phyloP scores from a whole-genome alignment of 2,888 invertebrate genomes.

The Poecilobothrus nobilitatus region DNA sequence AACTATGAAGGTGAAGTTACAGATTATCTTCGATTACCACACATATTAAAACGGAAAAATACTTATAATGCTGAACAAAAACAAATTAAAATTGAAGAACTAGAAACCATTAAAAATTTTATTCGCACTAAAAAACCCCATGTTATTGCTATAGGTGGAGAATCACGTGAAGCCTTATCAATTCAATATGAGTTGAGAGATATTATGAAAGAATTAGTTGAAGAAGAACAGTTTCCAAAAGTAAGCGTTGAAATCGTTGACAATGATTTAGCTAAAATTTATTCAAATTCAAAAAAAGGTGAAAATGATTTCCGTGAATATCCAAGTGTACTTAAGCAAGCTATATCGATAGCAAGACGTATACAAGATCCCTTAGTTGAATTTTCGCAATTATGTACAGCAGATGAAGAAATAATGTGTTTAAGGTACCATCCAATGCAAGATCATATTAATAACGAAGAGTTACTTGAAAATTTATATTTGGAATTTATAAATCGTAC shows the following conservation, averaged over 20 bases:
- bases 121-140: slow-evolving; percentile 88
- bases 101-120: slow-evolving; percentile 66
- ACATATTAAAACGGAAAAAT: slow-evolving; percentile 74
- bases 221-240: slow-evolving; percentile 77
- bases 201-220: slow-evolving; percentile 62
- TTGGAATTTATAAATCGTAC: slow-evolving; percentile 90
- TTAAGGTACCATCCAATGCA: slow-evolving; percentile 82
- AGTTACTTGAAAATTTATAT: slow-evolving; percentile 73
- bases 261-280: slow-evolving; percentile 87
- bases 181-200: slow-evolving; percentile 69
- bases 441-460: slow-evolving; percentile 75
- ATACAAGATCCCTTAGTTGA: slow-evolving; percentile 94
- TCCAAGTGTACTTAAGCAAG: slow-evolving; percentile 81
- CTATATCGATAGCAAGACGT: slow-evolving; percentile 83
- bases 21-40: slow-evolving; percentile 80
- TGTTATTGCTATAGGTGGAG: slow-evolving; percentile 82
- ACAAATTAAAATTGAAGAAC: slow-evolving; percentile 56
- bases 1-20: slow-evolving; percentile 86
- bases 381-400: slow-evolving; percentile 90
- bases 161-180: slow-evolving; percentile 78
- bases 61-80: slow-evolving; percentile 61
- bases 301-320: slow-evolving; percentile 78
- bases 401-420: slow-evolving; percentile 93
- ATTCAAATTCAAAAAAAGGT: slow-evolving; percentile 83
- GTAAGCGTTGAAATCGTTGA: slow-evolving; percentile 88